phyloP scores from a whole-genome alignment of 2,797 vertebrate species.

The Netta rufina region DNA sequence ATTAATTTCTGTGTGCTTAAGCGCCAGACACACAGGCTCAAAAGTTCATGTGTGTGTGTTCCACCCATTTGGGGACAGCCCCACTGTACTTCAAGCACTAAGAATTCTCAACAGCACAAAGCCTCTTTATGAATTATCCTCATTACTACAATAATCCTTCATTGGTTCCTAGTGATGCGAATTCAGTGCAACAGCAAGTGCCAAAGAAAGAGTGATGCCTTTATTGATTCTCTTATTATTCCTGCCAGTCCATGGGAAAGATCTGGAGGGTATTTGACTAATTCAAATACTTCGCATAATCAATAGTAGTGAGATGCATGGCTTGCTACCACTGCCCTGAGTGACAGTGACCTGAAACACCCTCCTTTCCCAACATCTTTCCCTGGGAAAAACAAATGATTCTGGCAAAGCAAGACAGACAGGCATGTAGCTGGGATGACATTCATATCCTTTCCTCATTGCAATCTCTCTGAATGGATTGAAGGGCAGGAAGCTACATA shows the following conservation, averaged over 20 bases:
- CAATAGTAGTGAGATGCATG: background rate
- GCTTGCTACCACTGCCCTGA: background rate
- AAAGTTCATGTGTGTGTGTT: background rate
- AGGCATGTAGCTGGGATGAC: background rate
- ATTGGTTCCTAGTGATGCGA: background rate
- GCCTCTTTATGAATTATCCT: slow-evolving; percentile 4
- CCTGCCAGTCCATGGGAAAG: background rate
- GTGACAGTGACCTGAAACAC: background rate
- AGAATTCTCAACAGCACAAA: background rate
- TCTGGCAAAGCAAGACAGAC: slow-evolving; percentile 28
- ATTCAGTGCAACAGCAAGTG: background rate
- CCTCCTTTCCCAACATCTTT: background rate
- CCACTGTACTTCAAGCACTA: background rate
- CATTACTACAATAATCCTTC: background rate
- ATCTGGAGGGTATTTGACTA: background rate
- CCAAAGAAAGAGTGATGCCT: background rate
- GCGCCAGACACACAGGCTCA: background rate
- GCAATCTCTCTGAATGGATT: background rate
- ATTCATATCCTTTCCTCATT: background rate
- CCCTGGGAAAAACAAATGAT: background rate
- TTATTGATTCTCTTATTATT: background rate
- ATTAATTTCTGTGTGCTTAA: slow-evolving; percentile 19
- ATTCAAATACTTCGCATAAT: background rate
- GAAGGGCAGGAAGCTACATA: background rate
- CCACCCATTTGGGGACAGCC: background rate